Evolutionary conservation across 2,888 invertebrate genomes (phyloP).

Genomic region (Sepiola atlantica): DNA sequence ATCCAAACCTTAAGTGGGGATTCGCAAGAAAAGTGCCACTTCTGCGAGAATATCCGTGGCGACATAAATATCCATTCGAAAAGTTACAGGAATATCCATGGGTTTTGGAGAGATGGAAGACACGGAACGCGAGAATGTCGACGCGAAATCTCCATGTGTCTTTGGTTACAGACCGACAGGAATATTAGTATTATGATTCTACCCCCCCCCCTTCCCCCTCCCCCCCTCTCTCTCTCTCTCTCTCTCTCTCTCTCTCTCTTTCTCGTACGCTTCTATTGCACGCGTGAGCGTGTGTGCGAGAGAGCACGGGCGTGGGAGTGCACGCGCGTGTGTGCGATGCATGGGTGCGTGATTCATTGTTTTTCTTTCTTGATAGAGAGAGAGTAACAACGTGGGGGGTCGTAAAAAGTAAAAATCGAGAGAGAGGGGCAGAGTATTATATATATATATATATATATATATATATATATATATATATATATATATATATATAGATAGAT

Average conservation of each 20-base stretch:
- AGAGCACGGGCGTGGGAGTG: not conserved
- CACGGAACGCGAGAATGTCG: not conserved
- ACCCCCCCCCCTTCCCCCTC: no score
- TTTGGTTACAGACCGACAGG: constrained; percentile 8
- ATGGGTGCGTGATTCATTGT: not conserved
- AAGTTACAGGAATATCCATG: not conserved
- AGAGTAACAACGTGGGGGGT: not conserved
- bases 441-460: no score
- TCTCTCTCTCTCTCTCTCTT: no score
- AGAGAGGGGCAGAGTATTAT: no score
- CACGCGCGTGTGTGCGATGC: not conserved
- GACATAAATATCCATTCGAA: not conserved
- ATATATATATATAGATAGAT: no score
- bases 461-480: no score
- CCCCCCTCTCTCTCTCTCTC: no score
- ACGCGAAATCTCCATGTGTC: not conserved
- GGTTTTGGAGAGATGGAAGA: not conserved
- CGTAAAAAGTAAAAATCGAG: no score
- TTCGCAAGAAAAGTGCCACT: not conserved
- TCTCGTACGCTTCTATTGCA: not conserved
- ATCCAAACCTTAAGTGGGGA: not conserved
- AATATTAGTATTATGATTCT: not conserved
- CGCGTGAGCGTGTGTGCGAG: not conserved
- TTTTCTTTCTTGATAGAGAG: not conserved
- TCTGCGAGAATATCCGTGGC: not conserved